phyloP scores from a whole-genome alignment of 2,888 invertebrate species.

The Bruchidius siliquastri region DNA sequence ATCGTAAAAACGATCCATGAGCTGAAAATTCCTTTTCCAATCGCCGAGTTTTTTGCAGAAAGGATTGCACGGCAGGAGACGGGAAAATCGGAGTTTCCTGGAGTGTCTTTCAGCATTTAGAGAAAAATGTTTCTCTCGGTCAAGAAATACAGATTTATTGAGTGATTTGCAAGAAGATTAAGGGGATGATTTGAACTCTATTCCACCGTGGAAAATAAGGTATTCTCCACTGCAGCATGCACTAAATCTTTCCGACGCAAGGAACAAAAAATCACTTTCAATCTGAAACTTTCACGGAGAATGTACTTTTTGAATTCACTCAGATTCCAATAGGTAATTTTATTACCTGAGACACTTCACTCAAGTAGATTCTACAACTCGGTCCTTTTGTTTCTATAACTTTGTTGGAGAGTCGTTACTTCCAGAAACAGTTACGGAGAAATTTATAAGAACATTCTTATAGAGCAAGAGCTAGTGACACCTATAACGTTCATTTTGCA shows the following conservation, averaged over 20 bases:
- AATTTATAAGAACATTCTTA: background rate
- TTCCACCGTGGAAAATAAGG: slow-evolving; percentile 4
- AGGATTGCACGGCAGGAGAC: background rate
- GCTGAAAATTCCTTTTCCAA: background rate
- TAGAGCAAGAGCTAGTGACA: background rate
- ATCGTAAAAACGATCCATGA: background rate
- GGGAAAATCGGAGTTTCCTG: background rate
- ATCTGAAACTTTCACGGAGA: background rate
- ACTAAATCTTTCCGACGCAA: background rate
- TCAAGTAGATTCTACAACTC: background rate
- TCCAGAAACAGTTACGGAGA: background rate
- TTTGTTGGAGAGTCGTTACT: background rate
- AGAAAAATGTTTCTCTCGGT: slow-evolving; percentile 5
- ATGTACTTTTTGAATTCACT: background rate
- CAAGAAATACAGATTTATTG: slow-evolving; percentile 15
- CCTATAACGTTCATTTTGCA: background rate
- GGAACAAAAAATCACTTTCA: background rate
- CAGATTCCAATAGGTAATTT: background rate
- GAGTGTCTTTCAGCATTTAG: background rate
- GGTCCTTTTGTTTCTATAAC: background rate
- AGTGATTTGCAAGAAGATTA: slow-evolving; percentile 14
- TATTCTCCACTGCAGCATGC: background rate
- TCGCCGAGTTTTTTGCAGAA: background rate
- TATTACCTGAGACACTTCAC: background rate
- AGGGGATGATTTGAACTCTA: slow-evolving; percentile 11